Conservation (phyloP, 2,888 invertebrate species). For the Agrotis clavis region DNA sequence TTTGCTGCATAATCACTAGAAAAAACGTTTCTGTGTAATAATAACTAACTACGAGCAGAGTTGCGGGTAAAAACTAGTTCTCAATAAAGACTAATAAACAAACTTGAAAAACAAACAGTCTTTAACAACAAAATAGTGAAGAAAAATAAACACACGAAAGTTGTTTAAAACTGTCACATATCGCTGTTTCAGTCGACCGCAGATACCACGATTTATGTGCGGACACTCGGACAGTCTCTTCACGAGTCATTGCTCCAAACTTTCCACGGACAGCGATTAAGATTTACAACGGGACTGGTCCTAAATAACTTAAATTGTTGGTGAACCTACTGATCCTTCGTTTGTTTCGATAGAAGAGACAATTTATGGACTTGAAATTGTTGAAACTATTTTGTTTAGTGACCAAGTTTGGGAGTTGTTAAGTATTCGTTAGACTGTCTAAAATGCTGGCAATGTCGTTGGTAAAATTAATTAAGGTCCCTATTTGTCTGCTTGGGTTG, state of each 20-base stretch:
- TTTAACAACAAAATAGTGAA: background rate
- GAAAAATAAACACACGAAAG: conserved; percentile 34
- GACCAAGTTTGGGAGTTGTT: conserved; percentile 51
- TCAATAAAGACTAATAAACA: background rate
- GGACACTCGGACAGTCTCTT: conserved; percentile 81
- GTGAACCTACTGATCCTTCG: conserved; percentile 70
- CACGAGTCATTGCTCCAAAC: conserved; percentile 86
- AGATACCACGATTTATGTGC: conserved; percentile 82
- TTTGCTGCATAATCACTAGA: no score
- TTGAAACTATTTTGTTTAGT: conserved; percentile 64
- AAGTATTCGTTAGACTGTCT: conserved; percentile 37
- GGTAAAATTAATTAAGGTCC: conserved; percentile 18
- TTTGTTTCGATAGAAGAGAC: conserved; percentile 58
- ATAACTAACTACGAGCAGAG: background rate
- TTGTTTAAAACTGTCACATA: conserved; percentile 57
- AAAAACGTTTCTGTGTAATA: background rate
- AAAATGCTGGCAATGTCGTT: conserved; percentile 22
- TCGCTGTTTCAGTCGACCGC: conserved; percentile 55
- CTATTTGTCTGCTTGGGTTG: conserved; percentile 11
- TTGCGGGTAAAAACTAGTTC: background rate
- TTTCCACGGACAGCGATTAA: conserved; percentile 82
- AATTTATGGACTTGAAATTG: conserved; percentile 59
- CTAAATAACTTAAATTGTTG: conserved; percentile 88
- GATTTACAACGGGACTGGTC: conserved; percentile 85
- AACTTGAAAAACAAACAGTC: conserved; percentile 3